These are phyloP conservation scores for Tragulus kanchil DNA, from an alignment of 2,113 vertebrate species.

Conservation along the genomic window DNA sequence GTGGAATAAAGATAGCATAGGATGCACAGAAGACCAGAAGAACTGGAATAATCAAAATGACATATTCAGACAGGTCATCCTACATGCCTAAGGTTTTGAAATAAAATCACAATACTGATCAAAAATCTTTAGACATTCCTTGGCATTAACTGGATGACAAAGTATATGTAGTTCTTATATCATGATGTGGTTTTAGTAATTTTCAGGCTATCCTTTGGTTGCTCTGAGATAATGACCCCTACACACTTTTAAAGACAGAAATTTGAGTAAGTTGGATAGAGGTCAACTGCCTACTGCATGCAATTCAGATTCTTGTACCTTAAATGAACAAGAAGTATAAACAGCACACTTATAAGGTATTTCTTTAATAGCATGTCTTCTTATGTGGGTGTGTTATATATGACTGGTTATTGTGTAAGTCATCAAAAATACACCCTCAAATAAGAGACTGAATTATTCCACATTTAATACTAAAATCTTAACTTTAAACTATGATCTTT, in stretches of 20 bases:
- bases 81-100: not conserved
- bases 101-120: not conserved
- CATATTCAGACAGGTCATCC: not conserved
- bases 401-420: not conserved
- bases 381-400: not conserved
- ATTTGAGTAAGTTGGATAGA: not conserved
- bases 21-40: not conserved
- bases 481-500: slow-evolving; percentile 5
- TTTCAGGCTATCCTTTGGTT: not conserved
- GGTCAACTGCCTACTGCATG: not conserved
- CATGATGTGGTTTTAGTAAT: not conserved
- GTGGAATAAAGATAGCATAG: not conserved
- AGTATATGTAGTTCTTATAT: not conserved
- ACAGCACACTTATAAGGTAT: not conserved
- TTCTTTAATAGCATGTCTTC: not conserved
- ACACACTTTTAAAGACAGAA: not conserved
- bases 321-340: not conserved
- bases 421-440: not conserved
- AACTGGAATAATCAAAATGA: not conserved
- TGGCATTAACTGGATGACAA: not conserved
- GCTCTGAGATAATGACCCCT: not conserved
- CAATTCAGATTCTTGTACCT: not conserved
- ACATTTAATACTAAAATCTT: not conserved
- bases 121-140: not conserved
- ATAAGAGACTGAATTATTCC: not conserved